A percentile compares a stretch with the other conserved stretches of the same genome.
phyloP scores from a whole-genome alignment of 1,140 invertebrate genomes.

The Pogonomyrmex californicus region DNA sequence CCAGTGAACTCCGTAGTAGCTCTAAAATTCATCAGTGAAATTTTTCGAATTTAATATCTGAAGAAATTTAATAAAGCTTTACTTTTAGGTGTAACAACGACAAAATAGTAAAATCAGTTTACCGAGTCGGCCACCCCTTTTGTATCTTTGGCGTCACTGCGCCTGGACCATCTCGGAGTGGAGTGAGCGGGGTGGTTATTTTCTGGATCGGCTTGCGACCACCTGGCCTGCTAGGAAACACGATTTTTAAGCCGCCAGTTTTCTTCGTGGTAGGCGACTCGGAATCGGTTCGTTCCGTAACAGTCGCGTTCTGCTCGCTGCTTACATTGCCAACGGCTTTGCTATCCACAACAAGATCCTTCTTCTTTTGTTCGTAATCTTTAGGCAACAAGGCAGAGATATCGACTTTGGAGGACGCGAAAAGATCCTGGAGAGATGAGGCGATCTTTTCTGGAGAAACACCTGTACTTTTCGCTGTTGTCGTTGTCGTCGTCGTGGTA shows the following conservation, averaged over 20 bases:
- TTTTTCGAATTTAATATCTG: not conserved
- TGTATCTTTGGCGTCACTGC: slow-evolving; percentile 90
- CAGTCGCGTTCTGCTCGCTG: slow-evolving; percentile 64
- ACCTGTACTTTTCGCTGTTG: slow-evolving; percentile 60
- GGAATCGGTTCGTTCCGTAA: slow-evolving; percentile 72
- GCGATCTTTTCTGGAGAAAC: slow-evolving; percentile 79
- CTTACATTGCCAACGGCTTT: not conserved
- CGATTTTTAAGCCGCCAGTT: slow-evolving; percentile 89
- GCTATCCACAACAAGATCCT: slow-evolving; percentile 43
- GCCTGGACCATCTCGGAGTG: slow-evolving; percentile 79
- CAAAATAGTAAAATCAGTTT: not conserved
- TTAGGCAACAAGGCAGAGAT: slow-evolving; percentile 89
- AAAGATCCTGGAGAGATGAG: slow-evolving; percentile 82
- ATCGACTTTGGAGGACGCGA: slow-evolving; percentile 87
- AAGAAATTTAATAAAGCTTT: not conserved
- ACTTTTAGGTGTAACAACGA: not conserved
- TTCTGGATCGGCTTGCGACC: slow-evolving; percentile 89
- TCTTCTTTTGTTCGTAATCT: slow-evolving; percentile 86
- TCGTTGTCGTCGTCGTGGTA: slow-evolving; percentile 69
- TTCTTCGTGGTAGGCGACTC: slow-evolving; percentile 80
- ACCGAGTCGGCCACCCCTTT: slow-evolving; percentile 94
- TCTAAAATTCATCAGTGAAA: slow-evolving; percentile 85
- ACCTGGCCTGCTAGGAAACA: slow-evolving; percentile 93
- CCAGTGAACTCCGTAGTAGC: slow-evolving; percentile 95
- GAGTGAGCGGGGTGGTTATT: slow-evolving; percentile 88